These are phyloP conservation scores for Pristionchus arcanus DNA, from an alignment of 2,888 invertebrate genomes.

Conservation along the genomic window DNA sequence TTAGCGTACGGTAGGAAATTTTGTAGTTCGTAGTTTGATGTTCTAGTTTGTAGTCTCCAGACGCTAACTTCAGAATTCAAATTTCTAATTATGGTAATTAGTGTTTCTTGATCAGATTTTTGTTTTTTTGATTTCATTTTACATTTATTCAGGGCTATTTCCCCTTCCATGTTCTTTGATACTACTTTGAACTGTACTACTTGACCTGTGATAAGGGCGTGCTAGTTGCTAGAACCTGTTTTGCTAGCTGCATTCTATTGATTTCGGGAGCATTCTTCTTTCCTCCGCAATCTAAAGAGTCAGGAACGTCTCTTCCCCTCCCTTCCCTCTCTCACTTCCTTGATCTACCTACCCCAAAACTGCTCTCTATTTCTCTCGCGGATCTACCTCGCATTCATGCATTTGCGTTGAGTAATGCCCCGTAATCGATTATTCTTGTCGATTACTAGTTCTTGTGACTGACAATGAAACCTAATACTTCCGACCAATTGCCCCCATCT, in stretches of 20 bases:
- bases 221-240: background rate
- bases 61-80: background rate
- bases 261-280: background rate
- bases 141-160: background rate
- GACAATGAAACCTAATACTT: background rate
- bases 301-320: no score
- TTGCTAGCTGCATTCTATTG: background rate
- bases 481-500: background rate
- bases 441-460: background rate
- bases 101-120: background rate
- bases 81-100: slow-evolving; percentile 13
- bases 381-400: no score
- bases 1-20: slow-evolving; percentile 13
- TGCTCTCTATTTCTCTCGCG: no score
- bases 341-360: no score
- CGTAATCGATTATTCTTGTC: background rate
- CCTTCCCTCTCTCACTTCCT: no score
- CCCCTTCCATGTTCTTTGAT: background rate
- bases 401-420: background rate
- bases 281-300: no score
- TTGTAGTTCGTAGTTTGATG: background rate
- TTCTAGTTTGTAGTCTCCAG: background rate
- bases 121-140: background rate
- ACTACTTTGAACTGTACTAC: background rate
- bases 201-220: background rate